A percentile compares a stretch with the other conserved stretches of the same genome.
These are phyloP conservation scores for Eilema caniola DNA, from an alignment of 2,888 invertebrate species.

Conservation along the genomic window DNA sequence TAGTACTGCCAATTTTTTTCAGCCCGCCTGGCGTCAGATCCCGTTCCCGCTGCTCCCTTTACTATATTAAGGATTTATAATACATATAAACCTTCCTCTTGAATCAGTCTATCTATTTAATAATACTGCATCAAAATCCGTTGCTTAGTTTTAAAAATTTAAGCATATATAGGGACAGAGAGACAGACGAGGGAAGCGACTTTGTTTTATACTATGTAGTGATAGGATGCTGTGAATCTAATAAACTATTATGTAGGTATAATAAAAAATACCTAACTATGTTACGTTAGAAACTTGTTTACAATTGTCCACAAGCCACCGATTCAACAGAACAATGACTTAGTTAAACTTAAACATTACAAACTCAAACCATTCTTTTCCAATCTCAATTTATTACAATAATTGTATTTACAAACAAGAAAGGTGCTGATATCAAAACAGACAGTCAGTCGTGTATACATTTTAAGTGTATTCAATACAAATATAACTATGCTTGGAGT, in stretches of 20 bases:
- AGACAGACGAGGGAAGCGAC: too few relatives aligned
- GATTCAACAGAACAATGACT: conserved; percentile 1
- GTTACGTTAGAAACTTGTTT: too few relatives aligned
- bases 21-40: too few relatives aligned
- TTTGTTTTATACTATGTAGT: too few relatives aligned
- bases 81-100: too few relatives aligned
- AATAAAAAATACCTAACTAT: background rate
- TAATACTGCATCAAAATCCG: too few relatives aligned
- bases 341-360: background rate
- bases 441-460: background rate
- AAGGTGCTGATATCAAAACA: background rate
- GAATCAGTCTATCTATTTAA: too few relatives aligned
- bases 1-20: too few relatives aligned
- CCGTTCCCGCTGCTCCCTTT: too few relatives aligned
- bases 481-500: background rate
- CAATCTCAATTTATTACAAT: conserved; percentile 3
- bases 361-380: background rate
- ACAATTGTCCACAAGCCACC: background rate
- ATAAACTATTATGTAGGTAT: background rate
- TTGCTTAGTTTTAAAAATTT: too few relatives aligned
- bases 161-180: too few relatives aligned
- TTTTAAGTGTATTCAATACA: background rate
- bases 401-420: background rate
- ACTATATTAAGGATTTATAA: too few relatives aligned
- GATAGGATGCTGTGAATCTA: background rate